These are phyloP conservation scores for Microtus richardsoni DNA, from an alignment of 2,113 vertebrate genomes.

Conservation along the genomic window DNA sequence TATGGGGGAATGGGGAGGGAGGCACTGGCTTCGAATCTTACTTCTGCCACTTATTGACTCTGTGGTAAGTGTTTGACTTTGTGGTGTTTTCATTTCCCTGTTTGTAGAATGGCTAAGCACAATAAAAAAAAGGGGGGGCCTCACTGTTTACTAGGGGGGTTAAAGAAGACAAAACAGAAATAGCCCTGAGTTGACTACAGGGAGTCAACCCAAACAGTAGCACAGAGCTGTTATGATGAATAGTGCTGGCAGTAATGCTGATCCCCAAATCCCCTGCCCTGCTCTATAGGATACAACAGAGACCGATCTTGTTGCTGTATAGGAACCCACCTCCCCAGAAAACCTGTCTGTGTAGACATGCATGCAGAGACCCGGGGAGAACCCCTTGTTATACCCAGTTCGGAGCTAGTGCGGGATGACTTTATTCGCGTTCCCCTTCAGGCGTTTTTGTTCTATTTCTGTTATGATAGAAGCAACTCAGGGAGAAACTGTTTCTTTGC, in stretches of 20 bases:
- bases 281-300: not conserved
- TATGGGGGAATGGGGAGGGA: not conserved
- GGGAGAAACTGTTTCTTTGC: not conserved
- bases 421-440: too few species aligned
- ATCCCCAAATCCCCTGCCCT: not conserved
- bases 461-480: not conserved
- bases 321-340: not conserved
- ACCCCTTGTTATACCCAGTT: too few species aligned
- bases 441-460: not conserved
- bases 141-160: not conserved
- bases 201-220: not conserved
- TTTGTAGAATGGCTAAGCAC: constrained; percentile 1
- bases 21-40: not conserved
- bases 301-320: not conserved
- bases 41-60: not conserved
- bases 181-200: not conserved
- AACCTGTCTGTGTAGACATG: not conserved
- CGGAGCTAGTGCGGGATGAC: too few species aligned
- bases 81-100: not conserved
- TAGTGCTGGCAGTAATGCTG: not conserved
- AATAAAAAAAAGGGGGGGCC: not conserved
- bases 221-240: not conserved
- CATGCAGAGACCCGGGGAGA: not conserved
- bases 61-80: constrained; percentile 6
- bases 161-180: constrained; percentile 34